Evolutionary conservation across 2,888 invertebrate species (phyloP).

Genomic region (Drosophila quinaria): DNA sequence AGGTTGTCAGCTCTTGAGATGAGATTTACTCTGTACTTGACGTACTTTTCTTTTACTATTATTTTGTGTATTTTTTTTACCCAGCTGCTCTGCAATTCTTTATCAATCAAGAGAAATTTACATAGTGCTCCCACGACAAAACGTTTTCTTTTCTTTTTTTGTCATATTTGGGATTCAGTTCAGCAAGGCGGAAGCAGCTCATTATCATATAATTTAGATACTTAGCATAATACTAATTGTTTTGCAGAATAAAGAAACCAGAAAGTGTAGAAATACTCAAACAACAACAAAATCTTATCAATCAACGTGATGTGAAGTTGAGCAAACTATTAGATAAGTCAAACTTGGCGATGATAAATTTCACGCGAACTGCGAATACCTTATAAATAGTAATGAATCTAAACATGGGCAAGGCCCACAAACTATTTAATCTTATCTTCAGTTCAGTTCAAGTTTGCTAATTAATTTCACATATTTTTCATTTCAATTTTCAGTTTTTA

Average conservation of each 20-base stretch:
- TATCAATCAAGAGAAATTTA: slow-evolving; percentile 56
- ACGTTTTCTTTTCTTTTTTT: not conserved
- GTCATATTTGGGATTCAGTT: not conserved
- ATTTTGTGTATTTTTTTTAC: not conserved
- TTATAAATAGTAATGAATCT: slow-evolving; percentile 1
- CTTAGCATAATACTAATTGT: slow-evolving; percentile 56
- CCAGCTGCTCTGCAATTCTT: slow-evolving; percentile 32
- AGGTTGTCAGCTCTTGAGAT: slow-evolving; percentile 12
- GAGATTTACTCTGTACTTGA: slow-evolving; percentile 27
- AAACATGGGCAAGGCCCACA: not conserved
- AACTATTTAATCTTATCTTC: slow-evolving; percentile 59
- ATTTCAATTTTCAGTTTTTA: slow-evolving; percentile 38
- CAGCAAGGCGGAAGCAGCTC: slow-evolving; percentile 56
- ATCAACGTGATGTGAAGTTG: slow-evolving; percentile 20
- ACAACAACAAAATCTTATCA: slow-evolving; percentile 40
- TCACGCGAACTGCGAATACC: not conserved
- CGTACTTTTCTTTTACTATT: slow-evolving; percentile 19
- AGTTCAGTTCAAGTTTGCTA: slow-evolving; percentile 28
- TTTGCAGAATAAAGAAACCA: slow-evolving; percentile 23
- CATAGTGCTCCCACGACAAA: slow-evolving; percentile 59
- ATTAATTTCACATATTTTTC: slow-evolving; percentile 46
- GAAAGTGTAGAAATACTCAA: slow-evolving; percentile 1
- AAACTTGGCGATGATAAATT: slow-evolving; percentile 13
- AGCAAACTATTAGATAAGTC: slow-evolving; percentile 20
- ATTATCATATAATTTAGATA: slow-evolving; percentile 61